Evolutionary conservation across 2,888 invertebrate species (phyloP).

Genomic region (Acanthosepion lycidas): DNA sequence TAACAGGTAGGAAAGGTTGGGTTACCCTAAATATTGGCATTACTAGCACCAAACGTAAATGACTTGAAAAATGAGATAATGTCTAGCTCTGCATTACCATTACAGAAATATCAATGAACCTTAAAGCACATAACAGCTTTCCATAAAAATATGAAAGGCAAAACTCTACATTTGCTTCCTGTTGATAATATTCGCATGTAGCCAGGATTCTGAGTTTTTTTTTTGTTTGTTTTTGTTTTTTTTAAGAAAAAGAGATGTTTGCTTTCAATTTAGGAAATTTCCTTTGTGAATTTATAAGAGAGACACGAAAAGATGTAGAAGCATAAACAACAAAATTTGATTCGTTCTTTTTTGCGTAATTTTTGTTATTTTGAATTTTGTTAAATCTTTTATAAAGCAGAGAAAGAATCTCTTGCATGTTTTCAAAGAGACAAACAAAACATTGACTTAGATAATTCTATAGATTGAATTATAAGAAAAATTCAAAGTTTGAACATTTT

Average conservation of each 20-base stretch:
- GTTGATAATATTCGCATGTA: background rate
- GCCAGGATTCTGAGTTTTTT: background rate
- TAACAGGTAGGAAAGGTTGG: too few species aligned
- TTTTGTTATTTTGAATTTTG: background rate
- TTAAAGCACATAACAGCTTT: too few species aligned
- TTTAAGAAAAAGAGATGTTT: background rate
- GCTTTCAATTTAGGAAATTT: background rate
- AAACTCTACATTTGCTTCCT: background rate
- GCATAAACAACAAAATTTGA: background rate
- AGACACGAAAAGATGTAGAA: background rate
- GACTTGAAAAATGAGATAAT: too few species aligned
- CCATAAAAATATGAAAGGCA: too few species aligned
- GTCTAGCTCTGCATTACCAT: too few species aligned
- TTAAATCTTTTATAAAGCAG: background rate
- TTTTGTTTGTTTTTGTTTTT: background rate
- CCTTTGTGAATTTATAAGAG: background rate
- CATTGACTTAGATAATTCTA: too few species aligned
- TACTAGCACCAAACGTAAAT: too few species aligned
- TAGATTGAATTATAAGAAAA: too few species aligned
- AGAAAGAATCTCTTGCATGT: background rate
- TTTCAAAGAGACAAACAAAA: too few species aligned
- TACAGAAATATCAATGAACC: too few species aligned
- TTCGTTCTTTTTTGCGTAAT: background rate
- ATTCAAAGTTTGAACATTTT: too few species aligned
- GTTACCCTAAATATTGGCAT: too few species aligned